These are phyloP conservation scores for Stratiomys singularior DNA, from an alignment of 2,888 invertebrate genomes.

Conservation along the genomic window DNA sequence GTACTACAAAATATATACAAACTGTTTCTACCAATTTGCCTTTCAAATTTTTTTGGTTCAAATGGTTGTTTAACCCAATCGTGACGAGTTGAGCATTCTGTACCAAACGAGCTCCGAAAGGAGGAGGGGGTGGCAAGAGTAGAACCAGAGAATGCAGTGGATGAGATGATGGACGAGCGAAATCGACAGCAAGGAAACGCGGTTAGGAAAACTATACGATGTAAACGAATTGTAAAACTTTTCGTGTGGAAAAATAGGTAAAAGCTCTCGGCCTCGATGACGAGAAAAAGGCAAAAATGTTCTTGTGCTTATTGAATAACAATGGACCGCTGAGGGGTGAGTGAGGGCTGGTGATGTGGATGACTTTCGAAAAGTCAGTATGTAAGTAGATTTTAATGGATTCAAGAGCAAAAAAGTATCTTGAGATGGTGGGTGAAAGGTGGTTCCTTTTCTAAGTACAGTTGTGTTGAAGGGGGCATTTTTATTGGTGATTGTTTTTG, in stretches of 20 bases:
- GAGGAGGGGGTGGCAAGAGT: background rate
- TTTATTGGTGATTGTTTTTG: background rate
- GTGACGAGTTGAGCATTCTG: constrained; percentile 3
- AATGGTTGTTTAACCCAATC: constrained; percentile 42
- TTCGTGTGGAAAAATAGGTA: constrained; percentile 36
- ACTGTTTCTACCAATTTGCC: constrained; percentile 37
- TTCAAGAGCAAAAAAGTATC: constrained; percentile 4
- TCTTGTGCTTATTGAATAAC: background rate
- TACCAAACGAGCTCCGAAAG: background rate
- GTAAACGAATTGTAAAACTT: constrained; percentile 29
- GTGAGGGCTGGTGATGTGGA: background rate
- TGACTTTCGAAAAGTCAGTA: constrained; percentile 11
- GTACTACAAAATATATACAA: constrained; percentile 33
- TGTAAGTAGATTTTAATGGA: constrained; percentile 37
- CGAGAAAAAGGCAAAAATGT: constrained; percentile 31
- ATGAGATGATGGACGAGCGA: background rate
- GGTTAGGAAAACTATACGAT: background rate
- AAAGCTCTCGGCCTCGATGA: constrained; percentile 27
- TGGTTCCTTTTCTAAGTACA: background rate
- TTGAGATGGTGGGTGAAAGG: background rate
- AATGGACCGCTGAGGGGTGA: background rate
- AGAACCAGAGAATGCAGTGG: background rate
- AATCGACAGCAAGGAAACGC: background rate
- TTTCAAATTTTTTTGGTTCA: constrained; percentile 38
- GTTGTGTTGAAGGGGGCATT: background rate